Base-by-base conservation (phyloP, 2,113 vertebrate species). In the Eulemur rufifrons region DNA sequence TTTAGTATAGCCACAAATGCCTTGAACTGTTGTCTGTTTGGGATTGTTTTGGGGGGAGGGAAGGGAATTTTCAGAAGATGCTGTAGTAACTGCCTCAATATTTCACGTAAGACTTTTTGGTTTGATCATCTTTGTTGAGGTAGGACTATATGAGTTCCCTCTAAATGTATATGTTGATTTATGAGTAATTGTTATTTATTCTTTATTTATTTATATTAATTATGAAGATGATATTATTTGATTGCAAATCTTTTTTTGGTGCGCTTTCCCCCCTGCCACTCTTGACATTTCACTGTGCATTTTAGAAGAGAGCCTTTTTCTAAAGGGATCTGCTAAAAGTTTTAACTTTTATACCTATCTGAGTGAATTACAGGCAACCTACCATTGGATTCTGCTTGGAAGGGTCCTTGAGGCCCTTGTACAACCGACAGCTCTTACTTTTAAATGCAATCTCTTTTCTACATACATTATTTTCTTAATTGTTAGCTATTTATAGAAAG, bases 391-490 rank as follows among this genome's bases (percentile, higher is more conserved):
- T 98, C 97, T 96, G 98, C 98, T 98, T 97, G 84, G 90, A 97
- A 97, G 96, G 93, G 92, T 81, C 78, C 89, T 97, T 96, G 97
- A 98, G 98, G 99, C 99, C 98, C 98, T 98, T 94, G 97, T 98
- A 99, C 98, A 98, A 99, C 99, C 78, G 98, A 99, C 99, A 99
- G 99, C 99, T 99, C 99, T 99, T 99, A 99, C 98, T 99, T 99
- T 99, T 99, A 99, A 99, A 99, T 99, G 99, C 99, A 99, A 99
- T 99, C 99, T 99, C 98, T 99, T 99, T 99, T 99, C 99, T 99
- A 99, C 99, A 99, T 99, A 99, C 99, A 99, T 99, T 99, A 99
- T 99, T 99, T 99, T 99, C 99, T 99, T 99, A 99, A 99, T 99
- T 99, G 99, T 99, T 99, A 99, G 99, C 99, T 99, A 99, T 99